A percentile compares a stretch with the other conserved stretches of the same genome.
phyloP scores from a whole-genome alignment of 1,140 invertebrate species.

The Trinorchestia longiramus region DNA sequence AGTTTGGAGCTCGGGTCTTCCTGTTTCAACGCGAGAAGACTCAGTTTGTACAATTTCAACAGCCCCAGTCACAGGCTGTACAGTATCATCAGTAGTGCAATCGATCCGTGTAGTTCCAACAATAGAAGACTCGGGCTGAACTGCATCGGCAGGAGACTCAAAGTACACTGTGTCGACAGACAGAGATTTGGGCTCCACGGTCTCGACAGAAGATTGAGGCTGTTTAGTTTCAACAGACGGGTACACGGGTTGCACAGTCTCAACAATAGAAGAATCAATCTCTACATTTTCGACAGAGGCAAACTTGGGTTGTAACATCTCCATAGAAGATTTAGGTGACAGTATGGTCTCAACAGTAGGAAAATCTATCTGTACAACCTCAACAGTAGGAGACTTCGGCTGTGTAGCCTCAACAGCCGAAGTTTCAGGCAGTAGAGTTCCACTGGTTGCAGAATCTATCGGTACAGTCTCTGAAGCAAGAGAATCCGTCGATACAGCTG shows the following conservation, averaged over 20 bases:
- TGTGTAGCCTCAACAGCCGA: too few relatives aligned
- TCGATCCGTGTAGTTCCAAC: not conserved
- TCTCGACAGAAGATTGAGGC: not conserved
- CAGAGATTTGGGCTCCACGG: not conserved
- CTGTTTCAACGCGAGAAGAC: not conserved
- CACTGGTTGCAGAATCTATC: too few relatives aligned
- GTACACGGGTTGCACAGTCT: not conserved
- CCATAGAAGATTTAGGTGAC: too few relatives aligned
- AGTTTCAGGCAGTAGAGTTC: too few relatives aligned
- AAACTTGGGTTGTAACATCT: too few relatives aligned
- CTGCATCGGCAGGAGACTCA: not conserved
- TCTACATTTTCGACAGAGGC: not conserved
- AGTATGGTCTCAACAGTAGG: too few relatives aligned
- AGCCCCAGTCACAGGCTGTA: not conserved
- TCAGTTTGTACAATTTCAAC: not conserved
- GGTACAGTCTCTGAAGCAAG: too few relatives aligned
- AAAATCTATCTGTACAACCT: too few relatives aligned
- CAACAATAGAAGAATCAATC: not conserved
- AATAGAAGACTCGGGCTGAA: not conserved
- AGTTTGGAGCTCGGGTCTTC: not conserved
- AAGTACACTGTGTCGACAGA: not conserved
- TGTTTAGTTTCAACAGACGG: not conserved
- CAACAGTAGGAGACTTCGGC: too few relatives aligned
- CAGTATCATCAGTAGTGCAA: not conserved
- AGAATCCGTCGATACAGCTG: too few relatives aligned